These are phyloP conservation scores for Carassius carassius DNA, from an alignment of 2,113 vertebrate genomes.

Conservation along the genomic window DNA sequence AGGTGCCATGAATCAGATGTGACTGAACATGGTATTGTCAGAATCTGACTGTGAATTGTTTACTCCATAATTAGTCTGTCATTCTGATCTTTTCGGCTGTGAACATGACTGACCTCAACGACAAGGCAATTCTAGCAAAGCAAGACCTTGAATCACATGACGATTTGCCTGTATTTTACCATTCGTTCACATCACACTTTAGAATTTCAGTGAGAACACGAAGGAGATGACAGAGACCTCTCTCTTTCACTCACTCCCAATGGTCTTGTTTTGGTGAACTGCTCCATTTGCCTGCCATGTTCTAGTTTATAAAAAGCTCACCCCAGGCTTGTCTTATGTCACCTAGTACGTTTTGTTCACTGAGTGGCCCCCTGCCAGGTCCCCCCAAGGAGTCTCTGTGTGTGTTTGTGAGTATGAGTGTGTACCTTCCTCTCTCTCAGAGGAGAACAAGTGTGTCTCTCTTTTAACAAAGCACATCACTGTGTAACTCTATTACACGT, in stretches of 20 bases:
- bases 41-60: neutral
- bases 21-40: neutral
- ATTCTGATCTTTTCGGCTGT: neutral
- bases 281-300: slow-evolving; percentile 36
- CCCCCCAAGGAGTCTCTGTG: neutral
- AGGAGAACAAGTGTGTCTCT: neutral
- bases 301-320: slow-evolving; percentile 21
- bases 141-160: neutral
- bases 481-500: neutral
- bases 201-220: neutral
- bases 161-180: neutral
- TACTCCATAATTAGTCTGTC: slow-evolving; percentile 2
- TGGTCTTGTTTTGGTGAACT: slow-evolving; percentile 11
- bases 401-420: neutral
- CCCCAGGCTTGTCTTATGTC: slow-evolving; percentile 24
- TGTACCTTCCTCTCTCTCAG: neutral
- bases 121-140: neutral
- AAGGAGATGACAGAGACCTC: neutral
- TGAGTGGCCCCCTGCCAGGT: slow-evolving; percentile 6
- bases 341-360: slow-evolving; percentile 12
- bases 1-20: slow-evolving; percentile 11
- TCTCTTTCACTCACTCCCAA: neutral
- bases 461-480: neutral
- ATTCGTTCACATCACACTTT: neutral
- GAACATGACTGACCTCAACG: neutral